A percentile compares a stretch with the other conserved stretches of the same genome.
These are phyloP conservation scores for Calidris pygmaea DNA, from an alignment of 2,113 vertebrate genomes.

Conservation along the genomic window DNA sequence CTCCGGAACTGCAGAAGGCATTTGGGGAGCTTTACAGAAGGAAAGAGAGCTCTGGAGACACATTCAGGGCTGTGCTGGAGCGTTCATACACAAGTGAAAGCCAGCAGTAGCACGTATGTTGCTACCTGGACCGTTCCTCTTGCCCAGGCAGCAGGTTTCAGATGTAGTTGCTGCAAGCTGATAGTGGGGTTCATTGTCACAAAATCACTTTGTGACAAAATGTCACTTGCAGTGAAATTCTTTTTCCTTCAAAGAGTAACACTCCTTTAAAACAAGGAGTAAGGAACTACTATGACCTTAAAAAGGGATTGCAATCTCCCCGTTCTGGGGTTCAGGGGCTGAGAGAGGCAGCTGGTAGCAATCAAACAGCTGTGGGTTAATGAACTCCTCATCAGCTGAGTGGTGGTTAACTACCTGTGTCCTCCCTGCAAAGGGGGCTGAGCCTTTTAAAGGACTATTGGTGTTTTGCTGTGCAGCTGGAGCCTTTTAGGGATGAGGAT, in stretches of 20 bases:
- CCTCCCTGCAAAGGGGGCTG: background rate
- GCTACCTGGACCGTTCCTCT: background rate
- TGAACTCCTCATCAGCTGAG: background rate
- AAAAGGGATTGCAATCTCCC: background rate
- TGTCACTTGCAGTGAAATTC: background rate
- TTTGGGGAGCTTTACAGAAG: background rate
- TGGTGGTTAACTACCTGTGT: background rate
- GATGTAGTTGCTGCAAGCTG: too few relatives aligned
- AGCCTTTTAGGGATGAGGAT: background rate
- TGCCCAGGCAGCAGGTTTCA: background rate
- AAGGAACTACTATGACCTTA: background rate
- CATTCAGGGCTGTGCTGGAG: background rate
- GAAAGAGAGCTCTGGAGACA: background rate
- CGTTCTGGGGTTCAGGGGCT: background rate
- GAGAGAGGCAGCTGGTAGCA: background rate
- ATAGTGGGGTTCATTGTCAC: background rate
- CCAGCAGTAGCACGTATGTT: background rate
- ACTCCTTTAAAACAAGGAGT: background rate
- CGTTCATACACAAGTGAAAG: rapidly evolving
- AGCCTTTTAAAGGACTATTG: background rate
- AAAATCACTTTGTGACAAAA: background rate
- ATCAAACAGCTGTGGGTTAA: background rate
- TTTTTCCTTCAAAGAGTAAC: background rate
- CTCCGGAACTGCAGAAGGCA: background rate
- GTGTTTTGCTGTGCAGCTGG: background rate